phyloP scores from a whole-genome alignment of 2,888 invertebrate species.

The Mesoligia furuncula region DNA sequence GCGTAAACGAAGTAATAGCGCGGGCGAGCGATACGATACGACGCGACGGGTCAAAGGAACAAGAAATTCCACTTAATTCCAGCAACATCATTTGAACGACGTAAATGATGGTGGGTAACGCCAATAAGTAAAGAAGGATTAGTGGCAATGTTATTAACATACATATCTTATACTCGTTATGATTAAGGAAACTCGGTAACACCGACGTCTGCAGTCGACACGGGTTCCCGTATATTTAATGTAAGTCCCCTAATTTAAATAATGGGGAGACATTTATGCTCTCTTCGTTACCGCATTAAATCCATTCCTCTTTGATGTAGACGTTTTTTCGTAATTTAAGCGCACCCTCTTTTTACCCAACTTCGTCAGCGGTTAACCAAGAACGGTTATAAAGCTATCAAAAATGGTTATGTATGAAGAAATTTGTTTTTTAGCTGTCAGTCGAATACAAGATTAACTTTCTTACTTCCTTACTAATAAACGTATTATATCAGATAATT shows the following conservation, averaged over 20 bases:
- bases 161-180: slow-evolving; percentile 37
- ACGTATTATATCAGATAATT: too few relatives aligned
- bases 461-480: background rate
- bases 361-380: background rate
- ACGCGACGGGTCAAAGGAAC: background rate
- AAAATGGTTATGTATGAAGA: background rate
- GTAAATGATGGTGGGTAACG: background rate
- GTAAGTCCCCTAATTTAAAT: slow-evolving; percentile 60
- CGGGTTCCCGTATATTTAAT: slow-evolving; percentile 42
- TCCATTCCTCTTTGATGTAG: slow-evolving; percentile 35
- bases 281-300: slow-evolving; percentile 31
- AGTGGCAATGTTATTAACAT: slow-evolving; percentile 2
- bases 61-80: background rate
- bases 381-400: background rate
- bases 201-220: slow-evolving; percentile 54
- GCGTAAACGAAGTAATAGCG: background rate
- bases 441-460: background rate
- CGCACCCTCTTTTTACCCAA: background rate
- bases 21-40: background rate
- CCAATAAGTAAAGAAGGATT: background rate
- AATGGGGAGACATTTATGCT: slow-evolving; percentile 54
- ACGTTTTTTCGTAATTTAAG: background rate
- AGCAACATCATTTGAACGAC: background rate
- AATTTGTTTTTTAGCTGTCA: background rate
- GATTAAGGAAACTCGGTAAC: slow-evolving; percentile 40